These are phyloP conservation scores for Capromys pilorides DNA, from an alignment of 2,797 vertebrate genomes.

Conservation along the genomic window DNA sequence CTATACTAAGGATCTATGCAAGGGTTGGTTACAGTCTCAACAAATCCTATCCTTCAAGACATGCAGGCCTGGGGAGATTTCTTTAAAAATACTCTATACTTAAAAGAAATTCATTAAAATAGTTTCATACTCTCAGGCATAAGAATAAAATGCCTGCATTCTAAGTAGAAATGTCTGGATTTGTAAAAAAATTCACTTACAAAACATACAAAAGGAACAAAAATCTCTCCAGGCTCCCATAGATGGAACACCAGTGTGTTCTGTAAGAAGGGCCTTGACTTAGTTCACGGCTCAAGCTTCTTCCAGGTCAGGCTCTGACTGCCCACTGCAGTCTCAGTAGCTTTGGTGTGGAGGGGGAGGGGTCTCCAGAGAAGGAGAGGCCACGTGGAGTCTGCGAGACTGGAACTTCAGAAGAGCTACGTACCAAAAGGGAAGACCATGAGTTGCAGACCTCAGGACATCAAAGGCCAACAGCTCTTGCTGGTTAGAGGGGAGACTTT, in stretches of 20 bases:
- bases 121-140: not conserved
- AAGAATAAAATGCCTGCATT: not conserved
- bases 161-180: not conserved
- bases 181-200: not conserved
- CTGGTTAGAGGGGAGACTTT: not conserved
- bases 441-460: not conserved
- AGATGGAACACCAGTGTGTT: not conserved
- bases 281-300: not conserved
- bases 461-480: not conserved
- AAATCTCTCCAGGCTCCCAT: not conserved
- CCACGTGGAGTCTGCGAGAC: accelerated
- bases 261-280: not conserved
- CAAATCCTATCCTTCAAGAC: not conserved
- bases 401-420: not conserved
- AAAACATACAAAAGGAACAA: not conserved
- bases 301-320: not conserved
- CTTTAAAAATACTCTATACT: not conserved
- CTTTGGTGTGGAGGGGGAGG: not conserved
- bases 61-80: not conserved
- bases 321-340: not conserved
- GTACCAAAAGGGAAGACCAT: not conserved
- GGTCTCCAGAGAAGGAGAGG: not conserved
- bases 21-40: not conserved
- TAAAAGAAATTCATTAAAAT: constrained; percentile 2
- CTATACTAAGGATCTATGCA: not conserved